Evolutionary conservation across 2,888 invertebrate genomes (phyloP), one percentile per base, ranked within the genome.

Genomic region (Siphlonurus alternatus): DNA sequence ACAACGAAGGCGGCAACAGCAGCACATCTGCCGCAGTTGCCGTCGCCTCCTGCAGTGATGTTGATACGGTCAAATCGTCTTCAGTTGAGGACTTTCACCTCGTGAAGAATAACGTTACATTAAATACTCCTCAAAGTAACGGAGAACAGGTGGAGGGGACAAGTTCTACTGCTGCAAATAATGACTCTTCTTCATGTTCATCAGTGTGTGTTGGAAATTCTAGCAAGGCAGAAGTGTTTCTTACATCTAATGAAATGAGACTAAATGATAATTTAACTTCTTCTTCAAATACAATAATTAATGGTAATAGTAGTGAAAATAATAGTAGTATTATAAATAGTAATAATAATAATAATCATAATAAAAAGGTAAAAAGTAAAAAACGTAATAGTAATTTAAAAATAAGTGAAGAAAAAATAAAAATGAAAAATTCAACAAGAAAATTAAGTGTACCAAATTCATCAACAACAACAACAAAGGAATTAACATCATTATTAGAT

Each of bases 401-500:
- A 20, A 56, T 56, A 20, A 20, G 56, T 22, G 56, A 56, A 20
- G 56, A 56, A 22, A 56, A 56, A 22, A 7, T 22, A 5, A 56
- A 56, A 56, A 56, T 56, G 56, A 56, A 56, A 22, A 10, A 3
- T 10, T 10, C 7, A 5, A 5, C 22, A 3, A 56, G 56, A 22
- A 56, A 56, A 22, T 22, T 56, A 20, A 56, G 56, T 56, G n/a
- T 20, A 7, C 56, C 56, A 5, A n/a, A n/a, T n/a, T 22, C n/a
- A n/a, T n/a, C 19, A n/a, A 10, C 56, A 7, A 10, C n/a, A 56
- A n/a, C 56, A 22, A n/a, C 53, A 51, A 56, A 20, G 56, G 19
- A 56, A n/a, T 15, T n/a, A n/a, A 22, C 20, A n/a, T 20, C n/a
- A n/a, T 22, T 56, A 53, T 77, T 76, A 59, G 80, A 81, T 63